phyloP scores from a whole-genome alignment of 2,888 invertebrate genomes.

The Andrena bicolor region DNA sequence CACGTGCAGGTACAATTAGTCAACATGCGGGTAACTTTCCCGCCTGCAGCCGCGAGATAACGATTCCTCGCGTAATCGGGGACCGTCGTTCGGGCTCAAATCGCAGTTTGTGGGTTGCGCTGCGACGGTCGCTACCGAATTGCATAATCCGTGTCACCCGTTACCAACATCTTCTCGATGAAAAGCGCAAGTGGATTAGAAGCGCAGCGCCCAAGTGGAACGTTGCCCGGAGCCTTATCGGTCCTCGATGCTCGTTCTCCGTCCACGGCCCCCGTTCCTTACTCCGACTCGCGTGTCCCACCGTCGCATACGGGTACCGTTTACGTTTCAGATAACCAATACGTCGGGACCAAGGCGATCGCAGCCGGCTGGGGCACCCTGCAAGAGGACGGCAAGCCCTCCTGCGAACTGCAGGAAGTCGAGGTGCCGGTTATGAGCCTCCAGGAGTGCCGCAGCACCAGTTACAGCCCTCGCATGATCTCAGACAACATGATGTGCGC shows the following conservation, averaged over 20 bases:
- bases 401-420: constrained; percentile 93
- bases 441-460: constrained; percentile 87
- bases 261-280: not conserved
- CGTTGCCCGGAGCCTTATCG: not conserved
- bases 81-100: constrained; percentile 41
- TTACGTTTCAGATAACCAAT: constrained; percentile 87
- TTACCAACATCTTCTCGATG: not conserved
- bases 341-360: constrained; percentile 90
- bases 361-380: constrained; percentile 96
- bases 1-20: constrained; percentile 69
- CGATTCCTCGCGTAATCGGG: constrained; percentile 49
- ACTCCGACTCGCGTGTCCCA: not conserved
- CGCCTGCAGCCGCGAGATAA: constrained; percentile 54
- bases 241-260: not conserved
- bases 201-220: not conserved
- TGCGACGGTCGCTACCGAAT: not conserved
- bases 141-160: constrained; percentile 35
- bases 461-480: constrained; percentile 94
- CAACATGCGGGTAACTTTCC: constrained; percentile 75
- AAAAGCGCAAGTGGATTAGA: constrained; percentile 43
- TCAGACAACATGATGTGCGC: constrained; percentile 96
- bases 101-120: constrained; percentile 4
- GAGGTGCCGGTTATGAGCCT: constrained; percentile 89
- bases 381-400: constrained; percentile 94
- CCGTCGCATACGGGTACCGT: constrained; percentile 26